A percentile compares a stretch with the other conserved stretches of the same genome.
phyloP scores from a whole-genome alignment of 2,888 invertebrate genomes.

The Epiblema foenella region DNA sequence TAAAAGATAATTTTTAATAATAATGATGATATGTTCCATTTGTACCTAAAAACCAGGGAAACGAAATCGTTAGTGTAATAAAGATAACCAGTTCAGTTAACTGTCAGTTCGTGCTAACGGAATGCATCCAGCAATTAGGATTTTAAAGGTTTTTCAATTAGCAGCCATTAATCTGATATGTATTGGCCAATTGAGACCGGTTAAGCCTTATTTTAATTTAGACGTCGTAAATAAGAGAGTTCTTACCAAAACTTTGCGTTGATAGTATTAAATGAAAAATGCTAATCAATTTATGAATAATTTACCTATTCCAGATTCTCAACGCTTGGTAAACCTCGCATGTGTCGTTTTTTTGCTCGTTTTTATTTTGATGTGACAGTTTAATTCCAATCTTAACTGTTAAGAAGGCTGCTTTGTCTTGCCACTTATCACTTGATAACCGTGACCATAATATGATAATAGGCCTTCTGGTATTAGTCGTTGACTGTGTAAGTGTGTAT shows the following conservation, averaged over 20 bases:
- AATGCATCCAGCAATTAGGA: constrained; percentile 21
- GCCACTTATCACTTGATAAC: too few species aligned
- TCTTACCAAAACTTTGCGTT: not conserved
- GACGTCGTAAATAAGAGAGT: too few species aligned
- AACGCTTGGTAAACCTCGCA: too few species aligned
- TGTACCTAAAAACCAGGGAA: constrained; percentile 20
- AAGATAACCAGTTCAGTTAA: constrained; percentile 19
- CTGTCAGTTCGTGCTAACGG: constrained; percentile 30
- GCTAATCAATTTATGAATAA: too few species aligned
- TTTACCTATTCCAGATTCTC: too few species aligned
- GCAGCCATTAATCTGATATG: constrained; percentile 5
- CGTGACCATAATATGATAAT: too few species aligned
- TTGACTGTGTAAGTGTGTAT: not conserved
- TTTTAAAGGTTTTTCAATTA: constrained; percentile 30
- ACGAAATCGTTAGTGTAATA: constrained; percentile 20
- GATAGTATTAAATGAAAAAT: not conserved
- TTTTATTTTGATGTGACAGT: too few species aligned
- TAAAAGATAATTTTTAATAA: constrained; percentile 13
- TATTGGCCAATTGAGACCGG: constrained; percentile 12
- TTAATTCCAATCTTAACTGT: too few species aligned
- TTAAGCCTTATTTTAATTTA: constrained; percentile 5
- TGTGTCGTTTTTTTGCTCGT: too few species aligned
- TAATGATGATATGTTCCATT: constrained; percentile 6
- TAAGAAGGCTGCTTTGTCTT: too few species aligned
- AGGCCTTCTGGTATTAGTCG: not conserved